Conservation (phyloP, 2,888 invertebrate genomes). For the Eupithecia insigniata region DNA sequence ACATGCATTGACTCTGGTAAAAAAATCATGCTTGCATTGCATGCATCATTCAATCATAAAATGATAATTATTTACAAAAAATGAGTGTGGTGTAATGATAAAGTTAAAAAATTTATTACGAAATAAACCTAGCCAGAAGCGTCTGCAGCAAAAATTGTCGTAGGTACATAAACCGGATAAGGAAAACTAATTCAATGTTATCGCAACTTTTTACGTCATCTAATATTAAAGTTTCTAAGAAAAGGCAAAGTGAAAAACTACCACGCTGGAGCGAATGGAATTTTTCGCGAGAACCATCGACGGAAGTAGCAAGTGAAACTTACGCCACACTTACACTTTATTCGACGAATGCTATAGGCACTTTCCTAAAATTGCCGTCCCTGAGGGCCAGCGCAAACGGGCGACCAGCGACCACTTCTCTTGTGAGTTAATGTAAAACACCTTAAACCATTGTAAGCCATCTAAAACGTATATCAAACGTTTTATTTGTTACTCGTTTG, state of each 20-base stretch:
- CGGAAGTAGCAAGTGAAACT: constrained; percentile 44
- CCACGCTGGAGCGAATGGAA: constrained; percentile 40
- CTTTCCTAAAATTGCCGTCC: constrained; percentile 1
- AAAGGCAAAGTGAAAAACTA: constrained; percentile 64
- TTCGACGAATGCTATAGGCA: constrained; percentile 16
- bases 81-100: neutral
- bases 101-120: neutral
- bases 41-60: no score
- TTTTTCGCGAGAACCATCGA: constrained; percentile 45
- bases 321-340: constrained; percentile 24
- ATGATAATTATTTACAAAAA: neutral
- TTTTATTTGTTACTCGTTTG: neutral
- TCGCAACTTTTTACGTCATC: constrained; percentile 57
- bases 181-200: constrained; percentile 3
- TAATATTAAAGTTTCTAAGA: constrained; percentile 60
- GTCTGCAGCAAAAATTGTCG: neutral
- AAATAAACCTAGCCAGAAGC: neutral
- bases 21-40: no score
- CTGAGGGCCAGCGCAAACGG: neutral
- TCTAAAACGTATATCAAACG: no score
- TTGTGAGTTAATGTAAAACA: neutral
- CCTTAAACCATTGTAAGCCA: no score
- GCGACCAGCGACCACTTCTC: neutral
- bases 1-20: neutral
- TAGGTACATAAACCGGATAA: neutral